Percentiles rank a stretch among this genome's conserved stretches.
These are phyloP conservation scores for Penaeus vannamei DNA, from an alignment of 1,140 invertebrate species.

Conservation along the genomic window DNA sequence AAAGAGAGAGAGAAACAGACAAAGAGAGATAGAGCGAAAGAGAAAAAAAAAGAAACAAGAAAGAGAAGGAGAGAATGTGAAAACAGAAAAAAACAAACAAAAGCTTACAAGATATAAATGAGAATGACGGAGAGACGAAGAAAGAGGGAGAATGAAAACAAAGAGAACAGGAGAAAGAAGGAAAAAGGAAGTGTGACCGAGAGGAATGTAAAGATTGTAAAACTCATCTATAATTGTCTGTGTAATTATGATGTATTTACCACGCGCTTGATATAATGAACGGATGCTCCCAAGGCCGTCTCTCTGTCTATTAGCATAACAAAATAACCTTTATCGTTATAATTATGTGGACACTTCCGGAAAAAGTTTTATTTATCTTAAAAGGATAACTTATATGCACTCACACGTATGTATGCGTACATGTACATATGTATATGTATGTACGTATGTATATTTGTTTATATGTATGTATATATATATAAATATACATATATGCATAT, in stretches of 20 bases:
- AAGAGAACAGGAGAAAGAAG: no score
- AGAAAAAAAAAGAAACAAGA: not conserved
- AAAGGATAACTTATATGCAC: not conserved
- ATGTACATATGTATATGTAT: not conserved
- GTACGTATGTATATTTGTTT: not conserved
- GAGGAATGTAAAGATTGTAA: no score
- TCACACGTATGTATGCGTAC: not conserved
- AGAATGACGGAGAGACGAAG: not conserved
- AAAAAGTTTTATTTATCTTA: not conserved
- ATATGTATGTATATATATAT: not conserved
- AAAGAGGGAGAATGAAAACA: not conserved
- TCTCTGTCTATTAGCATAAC: no score
- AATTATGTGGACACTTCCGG: not conserved
- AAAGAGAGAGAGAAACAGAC: constrained; percentile 26
- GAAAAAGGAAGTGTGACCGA: no score
- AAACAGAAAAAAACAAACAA: no score
- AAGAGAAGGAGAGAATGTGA: not conserved
- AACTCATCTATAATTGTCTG: no score
- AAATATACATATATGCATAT: not conserved
- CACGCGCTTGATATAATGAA: no score
- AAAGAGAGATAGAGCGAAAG: constrained; percentile 5
- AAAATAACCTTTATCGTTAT: no score
- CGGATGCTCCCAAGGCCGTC: no score
- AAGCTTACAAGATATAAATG: not conserved
- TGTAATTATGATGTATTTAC: no score